These are phyloP conservation scores for Lasioglossum vierecki DNA, from an alignment of 2,888 invertebrate genomes.

Conservation along the genomic window DNA sequence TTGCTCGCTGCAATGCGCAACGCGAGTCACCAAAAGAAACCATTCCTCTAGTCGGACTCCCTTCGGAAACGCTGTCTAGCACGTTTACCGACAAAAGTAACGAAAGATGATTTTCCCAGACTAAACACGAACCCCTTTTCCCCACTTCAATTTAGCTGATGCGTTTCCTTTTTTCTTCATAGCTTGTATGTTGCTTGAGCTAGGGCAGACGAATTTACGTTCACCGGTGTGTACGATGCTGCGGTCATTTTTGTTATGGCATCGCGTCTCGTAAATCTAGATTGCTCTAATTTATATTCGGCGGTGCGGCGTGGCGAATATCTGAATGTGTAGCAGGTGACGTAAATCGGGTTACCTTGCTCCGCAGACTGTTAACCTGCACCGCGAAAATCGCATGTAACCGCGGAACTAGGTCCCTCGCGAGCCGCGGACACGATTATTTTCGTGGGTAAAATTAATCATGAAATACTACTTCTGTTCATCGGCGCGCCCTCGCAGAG, in stretches of 20 bases:
- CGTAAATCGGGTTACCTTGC: slow-evolving; percentile 36
- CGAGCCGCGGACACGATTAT: slow-evolving; percentile 27
- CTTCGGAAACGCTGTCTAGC: too few species aligned
- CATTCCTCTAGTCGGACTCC: neutral
- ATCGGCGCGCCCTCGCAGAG: neutral
- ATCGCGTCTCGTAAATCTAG: neutral
- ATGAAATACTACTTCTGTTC: neutral
- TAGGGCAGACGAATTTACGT: neutral
- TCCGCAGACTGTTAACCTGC: slow-evolving; percentile 10
- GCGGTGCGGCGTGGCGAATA: neutral
- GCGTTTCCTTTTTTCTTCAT: neutral
- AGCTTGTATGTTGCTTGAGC: neutral
- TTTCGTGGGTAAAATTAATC: slow-evolving; percentile 30
- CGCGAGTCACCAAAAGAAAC: neutral
- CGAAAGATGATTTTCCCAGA: neutral
- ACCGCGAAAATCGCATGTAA: slow-evolving; percentile 31
- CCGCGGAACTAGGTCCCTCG: slow-evolving; percentile 39
- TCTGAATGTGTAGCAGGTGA: slow-evolving; percentile 13
- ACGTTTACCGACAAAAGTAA: neutral
- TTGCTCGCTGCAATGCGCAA: slow-evolving; percentile 60
- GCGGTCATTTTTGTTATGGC: neutral
- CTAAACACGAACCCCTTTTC: neutral
- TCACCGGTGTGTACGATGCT: neutral
- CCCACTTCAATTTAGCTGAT: neutral
- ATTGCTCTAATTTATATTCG: neutral